Evolutionary conservation across 2,113 vertebrate species (phyloP).

Genomic region (Cochlearius cochlearius): DNA sequence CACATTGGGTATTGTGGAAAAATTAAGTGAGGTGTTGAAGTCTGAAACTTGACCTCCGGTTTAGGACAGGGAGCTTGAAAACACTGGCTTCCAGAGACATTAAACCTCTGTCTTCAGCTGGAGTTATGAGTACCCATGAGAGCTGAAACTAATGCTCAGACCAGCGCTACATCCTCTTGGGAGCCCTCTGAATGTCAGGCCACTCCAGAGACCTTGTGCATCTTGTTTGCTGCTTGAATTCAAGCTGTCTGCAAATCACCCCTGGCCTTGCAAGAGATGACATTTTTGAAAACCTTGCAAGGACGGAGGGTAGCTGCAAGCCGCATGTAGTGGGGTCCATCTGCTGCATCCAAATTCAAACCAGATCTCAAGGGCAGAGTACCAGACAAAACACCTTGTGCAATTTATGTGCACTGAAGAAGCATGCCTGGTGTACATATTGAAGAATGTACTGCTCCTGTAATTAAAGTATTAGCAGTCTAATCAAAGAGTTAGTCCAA

Average conservation of each 20-base stretch:
- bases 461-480: not conserved
- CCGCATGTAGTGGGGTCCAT: not conserved
- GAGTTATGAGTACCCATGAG: not conserved
- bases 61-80: conserved; percentile 20
- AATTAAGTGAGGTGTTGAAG: not conserved
- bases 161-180: not conserved
- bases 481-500: not conserved
- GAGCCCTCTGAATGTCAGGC: not conserved
- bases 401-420: not conserved
- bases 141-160: not conserved
- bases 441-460: not conserved
- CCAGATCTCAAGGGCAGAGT: not conserved
- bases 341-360: conserved; percentile 20
- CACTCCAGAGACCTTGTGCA: not conserved
- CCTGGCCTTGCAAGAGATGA: not conserved
- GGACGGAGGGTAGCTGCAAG: not conserved
- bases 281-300: conserved; percentile 8
- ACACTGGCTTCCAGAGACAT: not conserved
- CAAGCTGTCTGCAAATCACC: not conserved
- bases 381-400: not conserved
- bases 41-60: not conserved
- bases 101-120: not conserved
- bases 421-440: not conserved
- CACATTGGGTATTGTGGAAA: not conserved
- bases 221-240: not conserved